phyloP scores from a whole-genome alignment of 64 coral and sea anemone species.

The Stylophora pistillata region DNA sequence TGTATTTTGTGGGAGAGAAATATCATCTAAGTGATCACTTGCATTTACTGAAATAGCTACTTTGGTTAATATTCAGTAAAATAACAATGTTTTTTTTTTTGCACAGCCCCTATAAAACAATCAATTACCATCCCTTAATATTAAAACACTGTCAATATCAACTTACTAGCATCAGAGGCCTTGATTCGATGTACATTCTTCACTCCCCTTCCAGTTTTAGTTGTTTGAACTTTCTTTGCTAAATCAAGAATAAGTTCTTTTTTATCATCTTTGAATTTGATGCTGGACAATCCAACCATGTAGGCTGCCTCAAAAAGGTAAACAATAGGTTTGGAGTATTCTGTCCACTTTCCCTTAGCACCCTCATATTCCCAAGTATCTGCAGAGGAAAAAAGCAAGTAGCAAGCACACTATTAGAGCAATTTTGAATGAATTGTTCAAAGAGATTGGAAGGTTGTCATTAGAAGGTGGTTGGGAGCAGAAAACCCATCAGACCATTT shows the following conservation, averaged over 20 bases:
- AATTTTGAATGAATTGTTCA: neutral
- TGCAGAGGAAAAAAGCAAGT: neutral
- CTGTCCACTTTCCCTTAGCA: conserved; percentile 58
- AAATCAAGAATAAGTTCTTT: conserved; percentile 67
- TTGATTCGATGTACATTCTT: conserved; percentile 69
- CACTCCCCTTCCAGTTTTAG: conserved; percentile 43
- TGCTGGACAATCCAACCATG: conserved; percentile 39
- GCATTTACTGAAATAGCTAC: too few relatives aligned
- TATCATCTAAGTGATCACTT: too few relatives aligned
- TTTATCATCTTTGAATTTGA: conserved; percentile 48
- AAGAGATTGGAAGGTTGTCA: neutral
- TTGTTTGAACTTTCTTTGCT: conserved; percentile 54
- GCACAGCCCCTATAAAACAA: neutral
- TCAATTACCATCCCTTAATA: neutral
- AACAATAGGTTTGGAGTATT: conserved; percentile 59
- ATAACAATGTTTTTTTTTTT: too few relatives aligned
- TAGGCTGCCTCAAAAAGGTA: conserved; percentile 68
- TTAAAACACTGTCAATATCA: neutral
- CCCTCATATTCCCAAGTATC: conserved; percentile 73
- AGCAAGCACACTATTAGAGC: neutral
- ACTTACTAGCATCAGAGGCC: conserved; percentile 46
- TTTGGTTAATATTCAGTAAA: too few relatives aligned
- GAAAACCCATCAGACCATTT: neutral
- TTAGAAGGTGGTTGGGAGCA: neutral
- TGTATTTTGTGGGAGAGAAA: too few relatives aligned